These are phyloP conservation scores for Cephus nigrinus DNA, from an alignment of 2,888 invertebrate species.

Conservation along the genomic window DNA sequence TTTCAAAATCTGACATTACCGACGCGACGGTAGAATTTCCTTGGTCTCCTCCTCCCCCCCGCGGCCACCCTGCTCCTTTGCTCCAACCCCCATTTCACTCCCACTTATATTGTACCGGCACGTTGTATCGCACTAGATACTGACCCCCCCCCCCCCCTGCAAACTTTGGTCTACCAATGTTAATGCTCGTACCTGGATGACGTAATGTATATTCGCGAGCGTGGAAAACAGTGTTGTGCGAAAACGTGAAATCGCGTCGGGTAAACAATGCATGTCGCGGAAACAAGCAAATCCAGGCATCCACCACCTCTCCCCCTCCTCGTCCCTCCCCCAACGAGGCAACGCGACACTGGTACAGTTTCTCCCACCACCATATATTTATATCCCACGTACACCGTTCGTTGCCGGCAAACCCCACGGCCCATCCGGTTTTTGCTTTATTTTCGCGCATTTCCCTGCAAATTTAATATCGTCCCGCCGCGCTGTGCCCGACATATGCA, in stretches of 20 bases:
- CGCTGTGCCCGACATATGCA: conserved; percentile 20
- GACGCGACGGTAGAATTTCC: accelerated
- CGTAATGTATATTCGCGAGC: not conserved
- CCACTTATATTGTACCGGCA: not conserved
- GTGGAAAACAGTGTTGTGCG: not conserved
- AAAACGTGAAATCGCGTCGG: conserved; percentile 18
- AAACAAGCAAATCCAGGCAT: conserved; percentile 26
- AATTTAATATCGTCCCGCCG: conserved; percentile 41
- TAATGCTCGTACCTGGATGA: not conserved
- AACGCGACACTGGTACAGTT: not conserved
- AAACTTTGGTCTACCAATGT: not conserved
- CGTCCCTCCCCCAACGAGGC: not conserved
- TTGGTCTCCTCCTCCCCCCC: not conserved
- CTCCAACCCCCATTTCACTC: not conserved
- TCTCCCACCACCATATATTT: not conserved
- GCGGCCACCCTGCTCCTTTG: too few species aligned
- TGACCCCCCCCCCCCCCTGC: too few species aligned
- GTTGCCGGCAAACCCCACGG: not conserved
- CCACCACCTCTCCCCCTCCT: not conserved
- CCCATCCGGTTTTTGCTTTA: conserved; percentile 27
- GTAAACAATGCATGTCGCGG: conserved; percentile 35
- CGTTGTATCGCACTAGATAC: not conserved
- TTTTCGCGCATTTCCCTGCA: conserved; percentile 27
- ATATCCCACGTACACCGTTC: not conserved
- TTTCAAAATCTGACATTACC: not conserved